Percentiles rank a stretch among this genome's conserved stretches.
Evolutionary conservation across 2,888 invertebrate species (phyloP).

Genomic region (Bimastos eiseni): DNA sequence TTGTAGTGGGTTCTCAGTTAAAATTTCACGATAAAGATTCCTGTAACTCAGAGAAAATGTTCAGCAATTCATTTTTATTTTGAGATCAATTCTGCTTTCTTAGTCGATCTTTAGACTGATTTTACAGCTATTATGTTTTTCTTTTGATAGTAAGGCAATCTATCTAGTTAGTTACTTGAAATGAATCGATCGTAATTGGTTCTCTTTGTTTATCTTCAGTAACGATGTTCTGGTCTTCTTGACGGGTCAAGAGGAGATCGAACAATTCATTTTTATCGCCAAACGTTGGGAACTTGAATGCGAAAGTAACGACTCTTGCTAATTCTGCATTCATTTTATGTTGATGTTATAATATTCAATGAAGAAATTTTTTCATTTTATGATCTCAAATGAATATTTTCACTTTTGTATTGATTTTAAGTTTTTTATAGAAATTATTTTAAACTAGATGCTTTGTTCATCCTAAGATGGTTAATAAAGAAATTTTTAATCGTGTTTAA

Average conservation of each 20-base stretch:
- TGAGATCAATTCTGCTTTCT: too few species aligned
- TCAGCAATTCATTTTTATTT: too few species aligned
- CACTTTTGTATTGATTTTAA: not conserved
- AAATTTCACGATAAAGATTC: too few species aligned
- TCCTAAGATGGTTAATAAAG: too few species aligned
- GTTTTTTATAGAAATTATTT: not conserved
- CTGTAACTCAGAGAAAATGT: too few species aligned
- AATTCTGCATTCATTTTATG: not conserved
- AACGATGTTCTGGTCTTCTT: slow-evolving; percentile 89
- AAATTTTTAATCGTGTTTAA: too few species aligned
- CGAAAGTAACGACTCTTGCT: not conserved
- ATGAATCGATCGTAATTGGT: not conserved
- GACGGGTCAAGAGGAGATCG: slow-evolving; percentile 96
- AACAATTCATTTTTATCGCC: slow-evolving; percentile 60
- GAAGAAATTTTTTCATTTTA: not conserved
- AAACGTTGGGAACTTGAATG: not conserved
- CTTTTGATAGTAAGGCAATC: not conserved
- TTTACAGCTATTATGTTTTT: too few species aligned
- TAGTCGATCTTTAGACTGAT: too few species aligned
- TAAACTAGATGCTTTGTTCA: too few species aligned
- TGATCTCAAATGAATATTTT: not conserved
- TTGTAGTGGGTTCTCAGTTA: too few species aligned
- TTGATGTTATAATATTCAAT: not conserved
- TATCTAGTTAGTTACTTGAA: too few species aligned
- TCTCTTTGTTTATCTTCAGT: slow-evolving; percentile 42